These are phyloP conservation scores for Catagonus wagneri DNA, from an alignment of 2,113 vertebrate species.

Conservation along the genomic window DNA sequence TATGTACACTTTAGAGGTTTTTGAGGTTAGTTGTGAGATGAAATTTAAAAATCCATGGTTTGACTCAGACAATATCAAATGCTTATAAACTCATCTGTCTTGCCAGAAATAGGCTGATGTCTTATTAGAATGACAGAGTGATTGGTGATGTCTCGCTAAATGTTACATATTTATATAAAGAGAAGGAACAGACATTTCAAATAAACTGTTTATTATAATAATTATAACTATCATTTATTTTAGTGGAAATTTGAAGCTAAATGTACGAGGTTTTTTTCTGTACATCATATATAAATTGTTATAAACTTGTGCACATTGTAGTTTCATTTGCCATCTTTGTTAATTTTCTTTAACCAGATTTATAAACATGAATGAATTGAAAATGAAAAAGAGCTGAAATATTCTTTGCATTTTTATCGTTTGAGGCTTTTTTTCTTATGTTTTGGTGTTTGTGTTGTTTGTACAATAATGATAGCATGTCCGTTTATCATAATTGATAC, in stretches of 20 bases:
- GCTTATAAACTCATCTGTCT: background rate
- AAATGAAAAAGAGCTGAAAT: background rate
- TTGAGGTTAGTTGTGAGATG: conserved; percentile 3
- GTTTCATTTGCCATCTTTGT: conserved; percentile 22
- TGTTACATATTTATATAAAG: background rate
- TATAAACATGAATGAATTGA: conserved; percentile 7
- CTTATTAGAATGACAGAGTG: conserved; percentile 5
- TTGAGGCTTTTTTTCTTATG: background rate
- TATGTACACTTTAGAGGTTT: background rate
- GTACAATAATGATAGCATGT: background rate
- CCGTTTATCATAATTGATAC: background rate
- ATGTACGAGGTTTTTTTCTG: conserved; percentile 12
- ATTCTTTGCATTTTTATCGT: conserved; percentile 38
- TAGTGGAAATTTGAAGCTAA: background rate
- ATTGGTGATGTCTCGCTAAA: background rate
- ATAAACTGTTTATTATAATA: background rate
- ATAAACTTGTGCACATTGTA: background rate
- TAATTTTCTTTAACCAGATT: conserved; percentile 43
- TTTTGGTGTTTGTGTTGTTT: background rate
- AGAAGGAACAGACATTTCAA: background rate
- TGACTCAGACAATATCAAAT: conserved; percentile 9
- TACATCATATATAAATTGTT: background rate
- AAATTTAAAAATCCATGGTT: background rate
- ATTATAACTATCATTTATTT: background rate
- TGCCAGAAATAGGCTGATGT: background rate